Evolutionary conservation across 2,797 vertebrate species (phyloP), one percentile per base, ranked within the genome.

Genomic region (Anabas testudineus): DNA sequence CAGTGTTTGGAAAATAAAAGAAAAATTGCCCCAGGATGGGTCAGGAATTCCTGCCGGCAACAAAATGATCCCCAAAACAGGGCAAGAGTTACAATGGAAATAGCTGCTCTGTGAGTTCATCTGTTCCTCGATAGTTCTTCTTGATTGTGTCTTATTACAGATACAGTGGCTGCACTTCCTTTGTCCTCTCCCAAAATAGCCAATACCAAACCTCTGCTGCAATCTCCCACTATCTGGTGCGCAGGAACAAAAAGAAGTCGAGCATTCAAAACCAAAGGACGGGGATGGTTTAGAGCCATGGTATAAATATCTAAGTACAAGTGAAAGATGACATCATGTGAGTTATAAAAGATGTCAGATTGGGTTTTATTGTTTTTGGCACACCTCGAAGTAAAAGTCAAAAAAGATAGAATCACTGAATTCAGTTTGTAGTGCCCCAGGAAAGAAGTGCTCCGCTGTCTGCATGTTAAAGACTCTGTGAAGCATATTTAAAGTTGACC

Each of bases 341-440:
- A 54, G n/a, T 52, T 71, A 30, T 36, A 47, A 71, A 70, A 41
- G 32, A 67, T 71, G 71, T 85, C 61, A 19, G 53, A 59, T 54
- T 32, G 51, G 48, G n/a, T 55, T 68, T 72, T 71, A 78, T 80
- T 61, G 67, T 69, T 76, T 66, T 51, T 80, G 78, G 66, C 78
- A 80, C 81, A 82, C 52, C 71, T 82, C 62, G 4, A 63, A 80
- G 74, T 80, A 65, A 74, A 48, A 76, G 83, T 83, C 71, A 82
- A 46, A 78, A 79, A 16, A 55, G 43, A 81, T 77, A 49, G 30
- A 66, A 70, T 85, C 75, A 83, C 53, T 48, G 51, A 28, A 56
- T 65, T 47, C 15, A 49, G 36, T 74, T 45, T 72, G 55, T 48
- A 18, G 18, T 18, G 71, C 76, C 64, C 13, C 19, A 2, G 57